Conservation (phyloP, 1,140 invertebrate genomes). For the Drosophila rufa region DNA sequence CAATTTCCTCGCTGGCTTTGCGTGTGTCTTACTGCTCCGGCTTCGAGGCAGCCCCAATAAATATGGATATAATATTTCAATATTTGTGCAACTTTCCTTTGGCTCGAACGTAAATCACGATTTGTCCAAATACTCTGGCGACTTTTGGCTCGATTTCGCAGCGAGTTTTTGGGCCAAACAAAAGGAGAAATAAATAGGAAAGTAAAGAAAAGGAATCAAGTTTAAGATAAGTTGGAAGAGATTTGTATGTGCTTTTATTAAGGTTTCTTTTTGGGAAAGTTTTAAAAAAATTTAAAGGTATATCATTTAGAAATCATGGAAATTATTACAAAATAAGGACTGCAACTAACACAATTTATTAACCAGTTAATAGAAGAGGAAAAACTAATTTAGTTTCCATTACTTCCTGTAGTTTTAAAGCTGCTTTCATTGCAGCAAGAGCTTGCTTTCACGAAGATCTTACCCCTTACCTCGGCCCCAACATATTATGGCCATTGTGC, state of each 20-base stretch:
- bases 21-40: neutral
- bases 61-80: conserved; percentile 83
- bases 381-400: neutral
- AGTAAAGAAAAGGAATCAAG: neutral
- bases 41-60: conserved; percentile 47
- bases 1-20: conserved; percentile 71
- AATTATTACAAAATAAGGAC: no score
- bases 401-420: conserved; percentile 1
- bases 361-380: neutral
- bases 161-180: neutral
- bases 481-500: conserved; percentile 37
- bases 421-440: neutral
- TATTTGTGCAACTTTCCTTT: conserved; percentile 64
- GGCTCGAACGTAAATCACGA: conserved; percentile 63
- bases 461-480: neutral
- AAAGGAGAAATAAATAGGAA: conserved; percentile 6
- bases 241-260: neutral
- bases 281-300: neutral
- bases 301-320: neutral
- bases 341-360: no score
- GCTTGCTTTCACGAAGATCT: conserved; percentile 23
- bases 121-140: conserved; percentile 44
- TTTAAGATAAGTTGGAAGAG: conserved; percentile 1
- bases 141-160: conserved; percentile 6
- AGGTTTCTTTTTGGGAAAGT: neutral